Conservation (phyloP, 1,140 invertebrate genomes). For the Nephila pilipes region DNA sequence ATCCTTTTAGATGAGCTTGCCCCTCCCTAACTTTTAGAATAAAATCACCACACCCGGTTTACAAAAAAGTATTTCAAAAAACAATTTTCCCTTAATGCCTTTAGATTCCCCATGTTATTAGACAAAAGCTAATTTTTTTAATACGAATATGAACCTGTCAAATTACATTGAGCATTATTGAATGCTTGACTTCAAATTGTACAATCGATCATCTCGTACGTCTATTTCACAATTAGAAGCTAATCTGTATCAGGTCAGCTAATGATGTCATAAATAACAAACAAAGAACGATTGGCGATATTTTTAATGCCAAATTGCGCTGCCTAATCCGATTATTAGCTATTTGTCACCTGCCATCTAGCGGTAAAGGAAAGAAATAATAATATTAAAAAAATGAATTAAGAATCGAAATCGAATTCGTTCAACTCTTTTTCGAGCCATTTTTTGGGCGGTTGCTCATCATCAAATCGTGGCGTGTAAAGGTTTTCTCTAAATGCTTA, state of each 20-base stretch:
- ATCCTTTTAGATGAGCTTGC: conserved; percentile 58
- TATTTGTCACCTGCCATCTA: conserved; percentile 72
- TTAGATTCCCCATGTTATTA: conserved; percentile 67
- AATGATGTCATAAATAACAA: conserved; percentile 75
- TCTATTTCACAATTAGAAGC: conserved; percentile 67
- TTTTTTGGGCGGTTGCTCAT: not conserved
- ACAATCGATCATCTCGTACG: conserved; percentile 61
- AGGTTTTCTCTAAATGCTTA: not conserved
- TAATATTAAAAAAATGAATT: conserved; percentile 15
- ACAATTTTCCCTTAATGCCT: conserved; percentile 54
- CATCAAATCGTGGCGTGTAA: not conserved
- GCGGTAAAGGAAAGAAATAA: conserved; percentile 17
- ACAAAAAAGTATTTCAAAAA: conserved; percentile 43
- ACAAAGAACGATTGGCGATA: conserved; percentile 62
- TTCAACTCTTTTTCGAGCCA: conserved; percentile 11
- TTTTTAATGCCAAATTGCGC: conserved; percentile 67
- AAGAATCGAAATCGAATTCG: conserved; percentile 43
- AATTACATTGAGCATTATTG: conserved; percentile 67
- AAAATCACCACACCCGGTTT: conserved; percentile 68
- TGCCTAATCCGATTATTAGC: conserved; percentile 66
- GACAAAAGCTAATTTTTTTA: conserved; percentile 68
- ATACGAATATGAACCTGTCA: conserved; percentile 62
- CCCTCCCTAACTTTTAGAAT: conserved; percentile 63
- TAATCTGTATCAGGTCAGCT: conserved; percentile 66
- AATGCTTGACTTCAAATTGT: conserved; percentile 64